phyloP scores from a whole-genome alignment of 2,888 invertebrate genomes.

The Tuta absoluta region DNA sequence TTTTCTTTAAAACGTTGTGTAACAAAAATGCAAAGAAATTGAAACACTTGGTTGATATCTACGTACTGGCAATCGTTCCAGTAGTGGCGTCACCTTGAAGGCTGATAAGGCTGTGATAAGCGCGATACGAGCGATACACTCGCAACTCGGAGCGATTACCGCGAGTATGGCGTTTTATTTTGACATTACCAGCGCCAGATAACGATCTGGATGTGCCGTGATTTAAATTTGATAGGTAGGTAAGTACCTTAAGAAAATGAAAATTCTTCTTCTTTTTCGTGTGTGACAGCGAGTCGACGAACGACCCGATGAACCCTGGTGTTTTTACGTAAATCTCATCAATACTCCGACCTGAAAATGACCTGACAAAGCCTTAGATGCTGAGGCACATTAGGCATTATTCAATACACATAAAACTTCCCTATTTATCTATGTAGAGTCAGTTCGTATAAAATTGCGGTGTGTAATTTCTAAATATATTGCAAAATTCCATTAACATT shows the following conservation, averaged over 20 bases:
- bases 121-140: slow-evolving; percentile 44
- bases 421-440: too few relatives aligned
- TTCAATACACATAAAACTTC: too few relatives aligned
- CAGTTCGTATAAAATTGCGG: too few relatives aligned
- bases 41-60: slow-evolving; percentile 56
- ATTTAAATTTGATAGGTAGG: too few relatives aligned
- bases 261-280: too few relatives aligned
- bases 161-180: background rate
- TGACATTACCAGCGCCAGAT: slow-evolving; percentile 16
- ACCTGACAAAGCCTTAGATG: too few relatives aligned
- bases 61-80: slow-evolving; percentile 57
- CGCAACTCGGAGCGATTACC: slow-evolving; percentile 22
- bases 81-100: slow-evolving; percentile 76
- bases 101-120: slow-evolving; percentile 69
- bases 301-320: too few relatives aligned
- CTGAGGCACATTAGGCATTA: too few relatives aligned
- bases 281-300: too few relatives aligned
- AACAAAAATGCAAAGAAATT: slow-evolving; percentile 43
- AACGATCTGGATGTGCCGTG: background rate
- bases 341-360: background rate
- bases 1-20: slow-evolving; percentile 34
- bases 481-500: background rate
- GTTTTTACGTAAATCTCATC: too few relatives aligned
- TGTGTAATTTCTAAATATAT: background rate
- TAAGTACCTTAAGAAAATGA: background rate